A percentile compares a stretch with the other conserved stretches of the same genome.
Conservation (phyloP, 2,113 vertebrate species). For the Anolis carolinensis region DNA sequence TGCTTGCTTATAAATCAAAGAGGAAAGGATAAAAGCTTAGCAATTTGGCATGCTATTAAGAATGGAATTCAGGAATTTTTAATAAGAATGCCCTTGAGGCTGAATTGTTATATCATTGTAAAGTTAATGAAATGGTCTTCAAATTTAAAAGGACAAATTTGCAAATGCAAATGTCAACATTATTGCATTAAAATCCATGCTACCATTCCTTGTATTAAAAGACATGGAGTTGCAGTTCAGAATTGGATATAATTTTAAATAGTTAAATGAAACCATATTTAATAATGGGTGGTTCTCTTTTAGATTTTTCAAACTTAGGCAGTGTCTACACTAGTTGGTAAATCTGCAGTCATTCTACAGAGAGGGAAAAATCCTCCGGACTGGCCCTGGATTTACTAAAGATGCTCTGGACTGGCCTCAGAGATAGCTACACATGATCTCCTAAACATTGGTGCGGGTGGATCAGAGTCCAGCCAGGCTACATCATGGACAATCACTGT, state of each 20-base stretch:
- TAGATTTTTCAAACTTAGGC: not conserved
- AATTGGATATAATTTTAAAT: not conserved
- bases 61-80: constrained; percentile 1
- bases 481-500: no score
- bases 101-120: constrained; percentile 7
- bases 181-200: not conserved
- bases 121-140: not conserved
- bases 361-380: no score
- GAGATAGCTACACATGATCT: no score
- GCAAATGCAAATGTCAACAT: not conserved
- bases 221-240: not conserved
- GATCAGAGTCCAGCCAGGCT: no score
- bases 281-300: not conserved
- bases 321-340: not conserved
- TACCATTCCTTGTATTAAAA: not conserved
- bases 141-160: not conserved
- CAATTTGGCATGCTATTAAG: constrained; percentile 22
- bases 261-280: not conserved
- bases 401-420: no score
- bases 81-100: not conserved
- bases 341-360: no score
- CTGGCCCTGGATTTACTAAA: no score
- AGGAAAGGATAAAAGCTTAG: constrained; percentile 17
- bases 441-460: no score
- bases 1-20: not conserved